A percentile compares a stretch with the other conserved stretches of the same genome.
phyloP scores from a whole-genome alignment of 2,888 invertebrate species.

The Tanypteryx hageni region DNA sequence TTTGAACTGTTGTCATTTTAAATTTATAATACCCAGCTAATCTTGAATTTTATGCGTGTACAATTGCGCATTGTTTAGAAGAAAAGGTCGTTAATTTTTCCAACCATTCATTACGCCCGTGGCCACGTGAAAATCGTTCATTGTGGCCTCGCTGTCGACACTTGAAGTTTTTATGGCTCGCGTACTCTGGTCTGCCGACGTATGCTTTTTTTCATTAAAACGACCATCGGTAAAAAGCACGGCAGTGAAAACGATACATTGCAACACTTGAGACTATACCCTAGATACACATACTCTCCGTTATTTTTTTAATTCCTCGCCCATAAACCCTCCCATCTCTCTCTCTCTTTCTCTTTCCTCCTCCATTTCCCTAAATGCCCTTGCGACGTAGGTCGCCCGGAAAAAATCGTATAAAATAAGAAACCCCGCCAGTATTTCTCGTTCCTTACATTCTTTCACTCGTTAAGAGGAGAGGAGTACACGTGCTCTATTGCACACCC shows the following conservation, averaged over 20 bases:
- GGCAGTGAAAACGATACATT: slow-evolving; percentile 11
- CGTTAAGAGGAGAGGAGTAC: neutral
- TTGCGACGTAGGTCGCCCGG: neutral
- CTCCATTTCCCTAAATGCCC: slow-evolving; percentile 3
- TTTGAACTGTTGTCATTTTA: too few species aligned
- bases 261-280: neutral
- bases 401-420: slow-evolving; percentile 8
- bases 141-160: neutral
- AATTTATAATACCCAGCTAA: too few species aligned
- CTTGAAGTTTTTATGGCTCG: neutral
- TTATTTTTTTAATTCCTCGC: neutral
- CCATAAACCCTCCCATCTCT: neutral
- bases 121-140: too few species aligned
- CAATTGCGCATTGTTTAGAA: too few species aligned
- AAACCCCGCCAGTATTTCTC: neutral
- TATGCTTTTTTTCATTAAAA: neutral
- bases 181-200: neutral
- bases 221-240: neutral
- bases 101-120: too few species aligned
- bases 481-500: neutral
- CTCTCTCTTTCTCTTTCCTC: neutral
- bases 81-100: too few species aligned
- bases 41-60: too few species aligned
- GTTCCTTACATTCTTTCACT: neutral
- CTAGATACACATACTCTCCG: neutral